A percentile compares a stretch with the other conserved stretches of the same genome.
These are phyloP conservation scores for Brachypteracias leptosomus DNA, from an alignment of 2,113 vertebrate species.

Conservation along the genomic window DNA sequence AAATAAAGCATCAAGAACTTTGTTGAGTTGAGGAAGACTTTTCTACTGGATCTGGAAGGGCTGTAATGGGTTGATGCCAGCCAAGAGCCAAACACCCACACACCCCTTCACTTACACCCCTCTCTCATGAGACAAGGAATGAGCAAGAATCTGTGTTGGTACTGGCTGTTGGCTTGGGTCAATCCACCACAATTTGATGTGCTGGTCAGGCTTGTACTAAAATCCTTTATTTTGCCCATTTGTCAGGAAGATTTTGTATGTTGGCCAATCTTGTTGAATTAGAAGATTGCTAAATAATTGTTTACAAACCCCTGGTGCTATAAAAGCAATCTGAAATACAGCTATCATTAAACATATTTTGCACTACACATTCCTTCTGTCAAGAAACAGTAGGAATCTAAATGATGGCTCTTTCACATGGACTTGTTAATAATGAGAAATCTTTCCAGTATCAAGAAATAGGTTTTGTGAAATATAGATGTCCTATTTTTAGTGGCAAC, in stretches of 20 bases:
- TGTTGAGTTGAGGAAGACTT: background rate
- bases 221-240: background rate
- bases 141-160: background rate
- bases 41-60: background rate
- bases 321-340: background rate
- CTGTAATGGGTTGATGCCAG: background rate
- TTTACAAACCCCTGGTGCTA: background rate
- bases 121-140: background rate
- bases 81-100: background rate
- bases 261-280: background rate
- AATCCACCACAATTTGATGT: background rate
- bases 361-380: background rate
- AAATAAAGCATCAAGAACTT: background rate
- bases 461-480: background rate
- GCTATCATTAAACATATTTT: background rate
- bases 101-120: accelerated
- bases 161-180: background rate
- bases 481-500: background rate
- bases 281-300: background rate
- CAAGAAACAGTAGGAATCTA: background rate
- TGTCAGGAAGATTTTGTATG: background rate
- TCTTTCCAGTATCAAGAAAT: background rate
- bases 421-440: background rate
- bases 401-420: background rate
- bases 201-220: background rate